These are phyloP conservation scores for Kuschelorhynchus macadamiae DNA, from an alignment of 2,888 invertebrate species.

Conservation along the genomic window DNA sequence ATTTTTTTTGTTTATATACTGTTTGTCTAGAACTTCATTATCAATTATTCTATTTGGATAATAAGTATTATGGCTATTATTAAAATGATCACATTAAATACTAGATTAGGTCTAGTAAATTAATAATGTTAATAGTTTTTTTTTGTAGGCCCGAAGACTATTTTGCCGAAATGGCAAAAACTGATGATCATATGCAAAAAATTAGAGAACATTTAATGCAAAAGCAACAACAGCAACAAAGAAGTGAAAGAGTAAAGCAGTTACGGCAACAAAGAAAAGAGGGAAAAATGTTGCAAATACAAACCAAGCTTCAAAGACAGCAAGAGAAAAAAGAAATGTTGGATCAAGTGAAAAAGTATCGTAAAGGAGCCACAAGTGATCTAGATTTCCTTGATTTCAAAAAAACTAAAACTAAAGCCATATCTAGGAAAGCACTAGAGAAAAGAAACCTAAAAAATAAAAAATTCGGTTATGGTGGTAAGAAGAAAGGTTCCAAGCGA, in stretches of 20 bases:
- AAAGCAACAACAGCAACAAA: conserved; percentile 87
- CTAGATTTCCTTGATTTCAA: conserved; percentile 84
- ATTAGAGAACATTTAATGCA: conserved; percentile 86
- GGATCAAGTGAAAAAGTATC: conserved; percentile 93
- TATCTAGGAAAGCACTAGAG: conserved; percentile 64
- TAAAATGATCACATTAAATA: too few relatives aligned
- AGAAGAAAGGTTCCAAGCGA: conserved; percentile 89
- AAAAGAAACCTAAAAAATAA: conserved; percentile 82
- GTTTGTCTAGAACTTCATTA: too few relatives aligned
- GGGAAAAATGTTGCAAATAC: conserved; percentile 88
- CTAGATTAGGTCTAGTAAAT: too few relatives aligned
- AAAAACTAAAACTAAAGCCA: conserved; percentile 52
- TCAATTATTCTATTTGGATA: too few relatives aligned
- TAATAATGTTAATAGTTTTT: too few relatives aligned
- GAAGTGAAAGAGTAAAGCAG: conserved; percentile 91
- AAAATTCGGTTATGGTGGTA: conserved; percentile 96
- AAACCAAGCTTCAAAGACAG: conserved; percentile 86
- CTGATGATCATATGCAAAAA: conserved; percentile 98
- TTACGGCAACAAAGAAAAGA: conserved; percentile 92
- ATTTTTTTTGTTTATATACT: too few relatives aligned
- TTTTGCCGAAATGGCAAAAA: conserved; percentile 99
- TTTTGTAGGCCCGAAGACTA: conserved; percentile 88
- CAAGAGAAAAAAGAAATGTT: conserved; percentile 93
- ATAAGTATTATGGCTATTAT: too few relatives aligned
- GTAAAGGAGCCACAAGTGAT: conserved; percentile 84